These are phyloP conservation scores for Graphium colonna DNA, from an alignment of 2,888 invertebrate species.

Conservation along the genomic window DNA sequence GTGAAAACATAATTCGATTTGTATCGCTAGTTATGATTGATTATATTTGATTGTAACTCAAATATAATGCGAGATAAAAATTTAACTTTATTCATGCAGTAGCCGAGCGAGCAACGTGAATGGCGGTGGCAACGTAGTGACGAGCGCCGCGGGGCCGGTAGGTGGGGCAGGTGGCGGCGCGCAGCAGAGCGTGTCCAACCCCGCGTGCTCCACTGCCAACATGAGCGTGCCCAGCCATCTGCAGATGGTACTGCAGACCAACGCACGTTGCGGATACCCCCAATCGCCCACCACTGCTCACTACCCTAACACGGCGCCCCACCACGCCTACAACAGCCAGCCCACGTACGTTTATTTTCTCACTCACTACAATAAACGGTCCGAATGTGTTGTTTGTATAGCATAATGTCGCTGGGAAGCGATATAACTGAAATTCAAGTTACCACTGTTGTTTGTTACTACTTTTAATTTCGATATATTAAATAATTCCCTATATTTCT, in stretches of 20 bases:
- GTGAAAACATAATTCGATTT: no score
- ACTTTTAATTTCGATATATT: no score
- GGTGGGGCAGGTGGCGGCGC: conserved; percentile 28
- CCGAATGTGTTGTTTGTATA: no score
- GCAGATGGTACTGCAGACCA: conserved; percentile 72
- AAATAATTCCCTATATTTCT: no score
- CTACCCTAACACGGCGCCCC: conserved; percentile 44
- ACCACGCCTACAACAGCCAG: conserved; percentile 47
- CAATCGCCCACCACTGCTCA: conserved; percentile 53
- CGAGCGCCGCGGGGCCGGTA: conserved; percentile 27
- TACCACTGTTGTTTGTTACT: no score
- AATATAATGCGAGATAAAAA: no score
- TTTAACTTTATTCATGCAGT: no score
- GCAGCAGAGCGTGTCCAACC: conserved; percentile 21
- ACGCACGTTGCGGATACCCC: conserved; percentile 46
- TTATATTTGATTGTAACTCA: no score
- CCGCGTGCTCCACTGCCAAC: conserved; percentile 22
- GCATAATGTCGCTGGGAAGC: no score
- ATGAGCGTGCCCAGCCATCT: conserved; percentile 54
- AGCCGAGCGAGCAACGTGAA: conserved; percentile 56
- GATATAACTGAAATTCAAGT: no score
- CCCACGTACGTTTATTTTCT: conserved; percentile 40
- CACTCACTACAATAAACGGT: no score
- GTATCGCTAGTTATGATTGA: no score
- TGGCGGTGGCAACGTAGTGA: conserved; percentile 38